Evolutionary conservation across 2,797 vertebrate genomes (phyloP), one percentile per base, ranked within the genome.

Genomic region (Mustela erminea): DNA sequence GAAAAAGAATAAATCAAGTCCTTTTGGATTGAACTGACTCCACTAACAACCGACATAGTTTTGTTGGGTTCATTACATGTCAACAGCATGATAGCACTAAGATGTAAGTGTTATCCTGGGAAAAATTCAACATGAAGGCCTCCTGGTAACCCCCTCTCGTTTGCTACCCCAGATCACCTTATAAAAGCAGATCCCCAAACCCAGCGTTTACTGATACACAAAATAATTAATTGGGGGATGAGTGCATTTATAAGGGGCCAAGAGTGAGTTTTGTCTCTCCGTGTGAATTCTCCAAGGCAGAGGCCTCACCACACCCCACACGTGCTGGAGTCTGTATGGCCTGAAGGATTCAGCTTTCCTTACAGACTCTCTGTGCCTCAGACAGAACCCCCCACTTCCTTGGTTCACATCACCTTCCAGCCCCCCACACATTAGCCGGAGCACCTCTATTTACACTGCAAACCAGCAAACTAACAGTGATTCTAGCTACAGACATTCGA

Each of bases 1-100:
- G 58, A 96, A 85, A 97, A 97, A 95, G 93, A 98, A 93, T 78
- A 96, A 64, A 97, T 96, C 89, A 92, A 95, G 58, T 90, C 90
- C 93, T 70, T 96, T 96, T 97, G 92, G 85, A 94, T 64, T 86
- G 91, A 90, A 52, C 11, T 35, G 4, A 84, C 77, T 92, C 5
- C 12, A 93, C 5, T 11, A 84, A 98, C 41, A 96, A 75, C 3
- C 0, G 64, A 93, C 52, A 66, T 5, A 60, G 56, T 4, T 97
- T 72, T 49, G 41, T 1, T 93, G 97, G 74, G 54, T 54, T 91
- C 52, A 56, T 82, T 94, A 90, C 96, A 87, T 62, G 89, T 87
- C 96, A 95, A 83, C 87, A 91, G 94, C 97, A 87, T 27, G 29
- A 97, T 6, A 88, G 93, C 92, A 97, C 83, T 88, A 92, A 96